Conservation (phyloP, 2,888 invertebrate species). For the Leptopilina drosophilae region DNA sequence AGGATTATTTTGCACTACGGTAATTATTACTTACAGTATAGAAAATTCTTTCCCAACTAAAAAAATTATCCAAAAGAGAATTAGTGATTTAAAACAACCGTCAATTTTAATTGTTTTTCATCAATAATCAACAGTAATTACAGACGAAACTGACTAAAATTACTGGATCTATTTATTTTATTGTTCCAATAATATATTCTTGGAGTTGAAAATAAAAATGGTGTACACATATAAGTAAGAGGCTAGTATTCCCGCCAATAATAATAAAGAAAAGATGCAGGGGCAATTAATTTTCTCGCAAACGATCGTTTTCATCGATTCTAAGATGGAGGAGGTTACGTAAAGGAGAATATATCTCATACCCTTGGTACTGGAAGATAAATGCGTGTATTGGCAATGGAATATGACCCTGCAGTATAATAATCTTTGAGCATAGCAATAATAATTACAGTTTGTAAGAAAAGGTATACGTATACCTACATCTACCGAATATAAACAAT, state of each 20-base stretch:
- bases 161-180: too few species aligned
- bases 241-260: background rate
- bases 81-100: too few species aligned
- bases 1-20: too few species aligned
- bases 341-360: slow-evolving; percentile 31
- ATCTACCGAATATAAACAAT: slow-evolving; percentile 29
- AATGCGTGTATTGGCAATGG: slow-evolving; percentile 38
- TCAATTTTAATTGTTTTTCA: too few species aligned
- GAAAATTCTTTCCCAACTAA: too few species aligned
- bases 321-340: slow-evolving; percentile 36
- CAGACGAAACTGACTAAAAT: too few species aligned
- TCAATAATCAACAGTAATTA: too few species aligned
- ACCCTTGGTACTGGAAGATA: slow-evolving; percentile 35
- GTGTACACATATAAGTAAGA: background rate
- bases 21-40: too few species aligned
- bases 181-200: too few species aligned
- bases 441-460: slow-evolving; percentile 13
- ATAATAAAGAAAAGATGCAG: slow-evolving; percentile 20
- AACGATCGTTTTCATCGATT: slow-evolving; percentile 39
- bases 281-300: slow-evolving; percentile 35
- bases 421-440: slow-evolving; percentile 26
- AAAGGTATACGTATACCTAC: background rate
- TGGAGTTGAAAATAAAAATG: too few species aligned
- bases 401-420: slow-evolving; percentile 39
- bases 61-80: too few species aligned